Conservation (phyloP, 2,888 invertebrate species). For the Agrochola lychnidis region DNA sequence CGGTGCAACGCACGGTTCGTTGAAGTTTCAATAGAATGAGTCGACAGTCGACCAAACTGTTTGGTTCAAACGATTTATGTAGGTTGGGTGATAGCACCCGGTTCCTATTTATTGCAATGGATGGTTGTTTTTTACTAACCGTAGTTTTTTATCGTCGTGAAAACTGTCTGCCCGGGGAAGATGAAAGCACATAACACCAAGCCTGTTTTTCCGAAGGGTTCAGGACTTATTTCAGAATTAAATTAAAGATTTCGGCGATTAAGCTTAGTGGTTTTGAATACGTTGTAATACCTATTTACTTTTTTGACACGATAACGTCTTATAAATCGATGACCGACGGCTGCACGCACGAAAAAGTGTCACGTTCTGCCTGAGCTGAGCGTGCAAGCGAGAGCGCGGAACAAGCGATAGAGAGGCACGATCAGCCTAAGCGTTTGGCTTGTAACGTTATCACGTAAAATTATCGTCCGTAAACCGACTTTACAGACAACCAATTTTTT, state of each 20-base stretch:
- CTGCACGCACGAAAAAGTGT: no score
- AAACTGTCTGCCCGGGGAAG: neutral
- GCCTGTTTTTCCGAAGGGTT: neutral
- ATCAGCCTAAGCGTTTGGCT: no score
- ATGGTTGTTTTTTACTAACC: neutral
- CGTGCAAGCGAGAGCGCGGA: no score
- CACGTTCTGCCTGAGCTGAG: no score
- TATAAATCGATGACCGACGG: no score
- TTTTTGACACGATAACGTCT: no score
- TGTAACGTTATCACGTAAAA: no score
- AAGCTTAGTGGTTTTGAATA: neutral
- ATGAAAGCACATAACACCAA: neutral
- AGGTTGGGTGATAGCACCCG: neutral
- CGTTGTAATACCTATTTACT: neutral
- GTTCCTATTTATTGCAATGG: neutral
- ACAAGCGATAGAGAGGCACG: no score
- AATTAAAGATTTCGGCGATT: neutral
- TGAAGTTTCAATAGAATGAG: neutral
- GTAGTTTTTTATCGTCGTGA: neutral
- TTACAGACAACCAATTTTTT: no score
- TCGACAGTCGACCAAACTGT: constrained; percentile 6
- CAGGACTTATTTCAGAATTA: neutral
- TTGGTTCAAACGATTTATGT: neutral
- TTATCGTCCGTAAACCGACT: no score
- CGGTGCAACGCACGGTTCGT: constrained; percentile 15